phyloP scores from a whole-genome alignment of 2,797 vertebrate genomes.

The Pseudochromis fuscus region DNA sequence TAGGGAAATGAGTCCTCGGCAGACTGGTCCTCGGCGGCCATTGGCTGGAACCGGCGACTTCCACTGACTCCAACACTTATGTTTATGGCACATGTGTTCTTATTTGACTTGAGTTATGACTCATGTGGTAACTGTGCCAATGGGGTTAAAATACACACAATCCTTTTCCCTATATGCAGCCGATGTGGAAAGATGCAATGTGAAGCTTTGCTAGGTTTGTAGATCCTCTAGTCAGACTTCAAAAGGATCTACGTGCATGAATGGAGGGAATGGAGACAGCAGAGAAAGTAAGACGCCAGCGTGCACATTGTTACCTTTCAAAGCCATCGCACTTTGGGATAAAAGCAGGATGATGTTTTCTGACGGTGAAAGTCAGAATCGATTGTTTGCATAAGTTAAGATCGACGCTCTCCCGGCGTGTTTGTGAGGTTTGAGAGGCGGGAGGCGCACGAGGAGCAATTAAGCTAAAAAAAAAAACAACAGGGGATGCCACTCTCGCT shows the following conservation, averaged over 20 bases:
- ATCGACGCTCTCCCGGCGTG: not conserved
- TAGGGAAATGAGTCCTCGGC: not conserved
- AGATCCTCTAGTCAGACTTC: slow-evolving; percentile 14
- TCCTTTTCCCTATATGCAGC: not conserved
- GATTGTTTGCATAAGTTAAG: slow-evolving; percentile 11
- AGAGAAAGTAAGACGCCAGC: not conserved
- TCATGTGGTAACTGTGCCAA: not conserved
- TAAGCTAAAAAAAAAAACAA: slow-evolving; percentile 37
- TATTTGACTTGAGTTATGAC: not conserved
- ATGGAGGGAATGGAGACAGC: slow-evolving; percentile 16
- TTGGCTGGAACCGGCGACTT: not conserved
- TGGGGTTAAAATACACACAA: not conserved
- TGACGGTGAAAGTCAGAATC: slow-evolving; percentile 18
- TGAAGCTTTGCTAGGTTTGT: not conserved
- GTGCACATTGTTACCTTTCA: slow-evolving; percentile 28
- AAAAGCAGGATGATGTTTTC: slow-evolving; percentile 26
- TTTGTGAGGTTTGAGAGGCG: slow-evolving; percentile 24
- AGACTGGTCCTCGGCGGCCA: not conserved
- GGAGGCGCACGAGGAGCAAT: slow-evolving; percentile 3
- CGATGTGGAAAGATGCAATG: not conserved
- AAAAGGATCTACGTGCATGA: slow-evolving; percentile 20
- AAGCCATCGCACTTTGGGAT: slow-evolving; percentile 12
- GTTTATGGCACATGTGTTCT: not conserved
- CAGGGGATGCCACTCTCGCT: slow-evolving; percentile 13
- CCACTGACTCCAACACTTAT: not conserved